Conservation (phyloP, 1,140 invertebrate genomes). For the Platorchestia sp. region DNA sequence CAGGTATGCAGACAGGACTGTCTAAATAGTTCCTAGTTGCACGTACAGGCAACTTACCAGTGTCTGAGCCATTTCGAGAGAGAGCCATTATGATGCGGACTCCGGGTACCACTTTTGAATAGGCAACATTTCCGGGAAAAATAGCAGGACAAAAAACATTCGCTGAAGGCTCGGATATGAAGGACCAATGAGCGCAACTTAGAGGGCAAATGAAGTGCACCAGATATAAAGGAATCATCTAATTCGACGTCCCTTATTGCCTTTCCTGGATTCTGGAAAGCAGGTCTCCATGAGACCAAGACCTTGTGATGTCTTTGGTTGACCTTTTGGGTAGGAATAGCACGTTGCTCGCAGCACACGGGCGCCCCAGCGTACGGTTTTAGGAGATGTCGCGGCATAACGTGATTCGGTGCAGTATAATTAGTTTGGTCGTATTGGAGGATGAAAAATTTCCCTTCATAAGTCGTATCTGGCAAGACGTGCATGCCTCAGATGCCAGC, state of each 20-base stretch:
- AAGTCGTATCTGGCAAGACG: slow-evolving; percentile 36
- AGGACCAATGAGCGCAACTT: slow-evolving; percentile 54
- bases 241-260: slow-evolving; percentile 54
- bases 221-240: slow-evolving; percentile 55
- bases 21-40: not conserved
- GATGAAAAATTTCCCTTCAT: slow-evolving; percentile 55
- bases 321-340: not conserved
- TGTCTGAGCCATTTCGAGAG: not conserved
- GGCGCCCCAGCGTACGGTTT: not conserved
- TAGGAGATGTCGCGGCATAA: slow-evolving; percentile 21
- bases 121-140: not conserved
- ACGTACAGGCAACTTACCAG: not conserved
- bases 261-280: slow-evolving; percentile 51
- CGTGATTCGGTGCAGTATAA: slow-evolving; percentile 55
- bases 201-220: slow-evolving; percentile 54
- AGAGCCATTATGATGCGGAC: not conserved
- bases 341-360: not conserved
- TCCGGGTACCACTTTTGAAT: not conserved
- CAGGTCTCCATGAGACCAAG: not conserved
- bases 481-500: slow-evolving; percentile 37
- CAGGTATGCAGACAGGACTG: not conserved
- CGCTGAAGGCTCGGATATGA: slow-evolving; percentile 51
- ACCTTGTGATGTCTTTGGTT: not conserved
- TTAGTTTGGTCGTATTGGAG: slow-evolving; percentile 54
- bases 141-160: slow-evolving; percentile 19